These are phyloP conservation scores for Peribatodes rhomboidaria DNA, from an alignment of 2,888 invertebrate genomes.

Conservation along the genomic window DNA sequence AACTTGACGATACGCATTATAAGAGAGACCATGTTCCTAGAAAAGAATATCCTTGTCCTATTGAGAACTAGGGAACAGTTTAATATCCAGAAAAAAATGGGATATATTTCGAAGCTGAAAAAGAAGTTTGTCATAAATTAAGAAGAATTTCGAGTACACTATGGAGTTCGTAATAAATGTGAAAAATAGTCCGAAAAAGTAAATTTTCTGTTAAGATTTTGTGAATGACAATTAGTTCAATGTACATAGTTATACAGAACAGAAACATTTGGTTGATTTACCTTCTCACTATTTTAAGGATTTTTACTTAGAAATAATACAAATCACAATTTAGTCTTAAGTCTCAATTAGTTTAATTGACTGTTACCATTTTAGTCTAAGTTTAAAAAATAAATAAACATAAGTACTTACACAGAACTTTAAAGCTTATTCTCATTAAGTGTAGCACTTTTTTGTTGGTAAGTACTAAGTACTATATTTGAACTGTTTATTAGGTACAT, in stretches of 20 bases:
- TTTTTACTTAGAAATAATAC: conserved; percentile 7
- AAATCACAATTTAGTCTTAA: conserved; percentile 27
- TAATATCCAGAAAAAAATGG: no score
- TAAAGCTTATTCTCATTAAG: conserved; percentile 4
- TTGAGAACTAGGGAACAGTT: conserved; percentile 53
- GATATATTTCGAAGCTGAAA: no score
- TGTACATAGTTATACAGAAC: no score
- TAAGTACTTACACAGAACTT: background rate
- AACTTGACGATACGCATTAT: conserved; percentile 66
- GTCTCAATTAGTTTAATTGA: conserved; percentile 34
- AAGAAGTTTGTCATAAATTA: no score
- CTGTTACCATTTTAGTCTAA: conserved; percentile 53
- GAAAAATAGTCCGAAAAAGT: no score
- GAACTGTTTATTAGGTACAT: background rate
- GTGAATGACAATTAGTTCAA: no score
- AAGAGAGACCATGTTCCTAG: conserved; percentile 67
- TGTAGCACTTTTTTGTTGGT: background rate
- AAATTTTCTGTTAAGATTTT: no score
- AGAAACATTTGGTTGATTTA: no score
- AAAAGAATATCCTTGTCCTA: conserved; percentile 63
- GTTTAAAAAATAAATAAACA: conserved; percentile 42
- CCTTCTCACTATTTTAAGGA: background rate
- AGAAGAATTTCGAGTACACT: no score
- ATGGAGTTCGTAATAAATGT: no score
- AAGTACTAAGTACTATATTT: background rate